Percentiles rank a stretch among this genome's conserved stretches.
Conservation (phyloP, 2,797 vertebrate genomes). For the Parauchenoglanis punctatus region DNA sequence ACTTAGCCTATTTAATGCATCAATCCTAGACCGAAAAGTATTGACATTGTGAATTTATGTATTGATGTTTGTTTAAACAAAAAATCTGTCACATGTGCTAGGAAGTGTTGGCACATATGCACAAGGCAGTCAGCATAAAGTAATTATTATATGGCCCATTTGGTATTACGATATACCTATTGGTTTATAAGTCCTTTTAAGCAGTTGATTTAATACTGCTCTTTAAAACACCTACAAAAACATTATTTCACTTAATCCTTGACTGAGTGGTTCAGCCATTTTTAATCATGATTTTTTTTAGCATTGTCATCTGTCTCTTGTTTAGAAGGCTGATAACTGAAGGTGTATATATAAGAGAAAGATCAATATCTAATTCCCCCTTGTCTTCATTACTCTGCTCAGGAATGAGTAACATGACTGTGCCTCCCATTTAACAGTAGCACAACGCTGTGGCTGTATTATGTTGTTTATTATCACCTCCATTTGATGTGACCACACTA, state of each 20-base stretch:
- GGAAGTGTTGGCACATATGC: slow-evolving; percentile 10
- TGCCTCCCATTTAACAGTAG: slow-evolving; percentile 7
- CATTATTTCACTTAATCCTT: neutral
- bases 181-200: neutral
- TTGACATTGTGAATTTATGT: neutral
- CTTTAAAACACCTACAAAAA: neutral
- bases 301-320: slow-evolving; percentile 31
- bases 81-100: neutral
- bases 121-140: neutral
- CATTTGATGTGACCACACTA: slow-evolving; percentile 6
- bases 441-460: neutral
- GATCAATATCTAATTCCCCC: slow-evolving; percentile 48
- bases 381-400: slow-evolving; percentile 29
- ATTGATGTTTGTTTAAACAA: neutral
- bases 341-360: slow-evolving; percentile 16
- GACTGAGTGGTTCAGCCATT: neutral
- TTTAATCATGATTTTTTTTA: slow-evolving; percentile 17
- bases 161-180: neutral
- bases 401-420: slow-evolving; percentile 14
- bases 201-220: neutral
- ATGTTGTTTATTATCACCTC: slow-evolving; percentile 1
- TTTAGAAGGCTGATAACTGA: slow-evolving; percentile 18
- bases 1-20: neutral
- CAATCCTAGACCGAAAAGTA: neutral
- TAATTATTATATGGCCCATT: neutral